Base-by-base conservation (phyloP, 1,140 invertebrate species). In the Drosophila cardini region DNA sequence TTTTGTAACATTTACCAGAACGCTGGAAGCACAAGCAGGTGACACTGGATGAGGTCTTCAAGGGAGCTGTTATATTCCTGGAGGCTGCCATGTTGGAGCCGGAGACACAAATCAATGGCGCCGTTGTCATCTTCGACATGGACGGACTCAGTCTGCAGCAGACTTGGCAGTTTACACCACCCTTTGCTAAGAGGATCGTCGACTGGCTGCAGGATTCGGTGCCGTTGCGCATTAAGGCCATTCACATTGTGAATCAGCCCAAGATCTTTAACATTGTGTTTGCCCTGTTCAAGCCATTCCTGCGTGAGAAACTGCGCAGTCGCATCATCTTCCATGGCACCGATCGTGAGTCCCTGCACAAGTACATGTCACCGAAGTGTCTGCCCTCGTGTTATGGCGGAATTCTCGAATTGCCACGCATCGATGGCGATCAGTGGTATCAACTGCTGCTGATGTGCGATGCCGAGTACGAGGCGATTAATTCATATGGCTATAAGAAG, bases 261-360 rank as follows among this genome's bases (percentile, higher is more conserved):
- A 96, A 95, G 76, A 93, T 98, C 50, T 98, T 98, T 92, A 97
- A 97, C 84, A 95, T 97, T 92, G 95, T 98, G 1, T 98, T 97
- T 91, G 94, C 95, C 8, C 93, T 98, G 9, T 96, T 98, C 91
- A 98, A 97, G 90, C 97, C 96, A 5, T 97, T 98, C 92, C 92
- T 98, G 0, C 94, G 94, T 42, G 96, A 96, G 75, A 97, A 97
- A 80, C 92, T 97, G 15, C 95, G 94, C 53, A 94, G 91, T 43
- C 94, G 96, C 50, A 97, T 97, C 45, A 94, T 96, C 48, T 97
- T 98, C 93, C 96, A 98, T 90, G 97, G 97, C 18, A 96, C 94
- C 1, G 96, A 98, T 87, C 93, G 96, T 13, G 95, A 96, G 71
- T 95, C 96, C 6, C 93, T 98, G 18, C 96, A 98, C 82, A 94